phyloP scores from a whole-genome alignment of 2,797 vertebrate genomes.

The Pitangus sulphuratus region DNA sequence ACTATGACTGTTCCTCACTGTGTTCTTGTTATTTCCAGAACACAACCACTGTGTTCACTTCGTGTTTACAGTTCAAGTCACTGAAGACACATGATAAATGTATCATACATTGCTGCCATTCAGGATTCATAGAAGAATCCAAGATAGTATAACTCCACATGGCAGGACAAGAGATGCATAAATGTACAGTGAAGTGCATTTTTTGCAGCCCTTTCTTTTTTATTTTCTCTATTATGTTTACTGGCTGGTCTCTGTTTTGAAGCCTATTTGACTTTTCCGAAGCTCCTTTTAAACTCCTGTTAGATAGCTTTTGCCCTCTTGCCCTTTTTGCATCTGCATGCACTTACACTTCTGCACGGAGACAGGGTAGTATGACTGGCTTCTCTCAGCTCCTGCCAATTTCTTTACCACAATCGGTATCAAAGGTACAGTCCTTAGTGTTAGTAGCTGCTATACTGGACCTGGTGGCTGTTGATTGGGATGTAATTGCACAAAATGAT shows the following conservation, averaged over 20 bases:
- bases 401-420: not conserved
- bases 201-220: not conserved
- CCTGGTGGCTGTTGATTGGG: not conserved
- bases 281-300: not conserved
- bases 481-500: not conserved
- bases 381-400: not conserved
- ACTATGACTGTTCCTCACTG: not conserved
- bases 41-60: not conserved
- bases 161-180: not conserved
- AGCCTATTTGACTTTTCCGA: not conserved
- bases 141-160: not conserved
- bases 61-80: not conserved
- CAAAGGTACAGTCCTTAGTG: not conserved
- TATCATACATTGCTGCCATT: not conserved
- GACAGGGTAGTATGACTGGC: not conserved
- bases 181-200: not conserved
- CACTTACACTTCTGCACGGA: rapidly evolving
- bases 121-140: not conserved
- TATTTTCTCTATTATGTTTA: not conserved
- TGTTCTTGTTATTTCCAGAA: not conserved
- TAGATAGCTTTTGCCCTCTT: not conserved
- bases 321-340: not conserved
- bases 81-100: not conserved
- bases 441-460: not conserved
- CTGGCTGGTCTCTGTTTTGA: not conserved